phyloP scores from a whole-genome alignment of 2,888 invertebrate genomes.

The Hypsopygia costalis region DNA sequence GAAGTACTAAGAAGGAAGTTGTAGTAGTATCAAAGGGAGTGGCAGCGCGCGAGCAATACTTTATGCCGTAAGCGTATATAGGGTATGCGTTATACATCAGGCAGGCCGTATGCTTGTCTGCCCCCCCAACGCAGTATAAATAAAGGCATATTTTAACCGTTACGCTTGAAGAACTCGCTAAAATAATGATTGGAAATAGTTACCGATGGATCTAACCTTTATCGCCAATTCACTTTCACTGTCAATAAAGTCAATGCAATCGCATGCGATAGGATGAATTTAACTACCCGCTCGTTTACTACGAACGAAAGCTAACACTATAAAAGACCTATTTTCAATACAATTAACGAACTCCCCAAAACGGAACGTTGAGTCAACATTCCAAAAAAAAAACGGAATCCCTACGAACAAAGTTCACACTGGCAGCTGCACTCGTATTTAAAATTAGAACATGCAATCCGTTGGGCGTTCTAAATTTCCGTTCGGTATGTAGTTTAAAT shows the following conservation, averaged over 20 bases:
- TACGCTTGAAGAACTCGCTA: no score
- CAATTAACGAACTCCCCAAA: conserved; percentile 25
- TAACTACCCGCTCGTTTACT: conserved; percentile 23
- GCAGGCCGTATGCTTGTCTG: no score
- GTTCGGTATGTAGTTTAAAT: conserved; percentile 71
- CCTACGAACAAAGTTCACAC: conserved; percentile 67
- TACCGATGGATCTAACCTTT: conserved; percentile 40
- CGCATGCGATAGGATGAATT: conserved; percentile 31
- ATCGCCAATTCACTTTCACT: conserved; percentile 52
- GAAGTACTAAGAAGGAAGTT: no score
- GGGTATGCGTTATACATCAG: no score
- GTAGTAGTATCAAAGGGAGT: no score
- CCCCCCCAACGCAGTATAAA: no score
- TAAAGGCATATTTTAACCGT: no score
- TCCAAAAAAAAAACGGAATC: conserved; percentile 48
- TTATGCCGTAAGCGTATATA: no score
- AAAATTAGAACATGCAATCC: conserved; percentile 72
- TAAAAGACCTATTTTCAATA: conserved; percentile 19
- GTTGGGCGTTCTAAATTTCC: conserved; percentile 74
- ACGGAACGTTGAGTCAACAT: conserved; percentile 28
- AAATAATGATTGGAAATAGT: conserved; percentile 29
- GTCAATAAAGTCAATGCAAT: conserved; percentile 37
- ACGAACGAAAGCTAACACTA: conserved; percentile 20
- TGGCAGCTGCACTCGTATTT: conserved; percentile 70
- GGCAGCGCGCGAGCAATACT: no score